Percentiles rank a stretch among this genome's conserved stretches.
phyloP scores from a whole-genome alignment of 2,888 invertebrate species.

The Sesia apiformis region DNA sequence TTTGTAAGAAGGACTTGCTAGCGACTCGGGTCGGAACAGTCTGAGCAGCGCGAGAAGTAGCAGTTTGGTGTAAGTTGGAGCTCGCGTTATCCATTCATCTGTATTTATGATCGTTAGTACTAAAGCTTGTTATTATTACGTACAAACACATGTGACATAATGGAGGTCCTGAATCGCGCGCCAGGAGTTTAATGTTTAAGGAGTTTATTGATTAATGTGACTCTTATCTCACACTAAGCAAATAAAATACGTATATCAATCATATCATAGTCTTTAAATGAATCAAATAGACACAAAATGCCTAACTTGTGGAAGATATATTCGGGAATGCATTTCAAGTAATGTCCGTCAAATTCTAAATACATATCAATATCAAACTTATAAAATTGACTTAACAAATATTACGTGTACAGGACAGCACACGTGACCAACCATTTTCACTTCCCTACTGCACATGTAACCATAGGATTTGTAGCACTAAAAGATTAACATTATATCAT shows the following conservation, averaged over 20 bases:
- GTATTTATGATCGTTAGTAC: too few species aligned
- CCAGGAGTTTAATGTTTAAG: too few species aligned
- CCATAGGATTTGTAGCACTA: slow-evolving; percentile 29
- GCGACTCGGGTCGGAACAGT: too few species aligned
- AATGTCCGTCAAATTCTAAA: slow-evolving; percentile 29
- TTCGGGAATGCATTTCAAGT: slow-evolving; percentile 57
- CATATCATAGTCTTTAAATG: background rate
- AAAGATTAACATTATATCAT: slow-evolving; percentile 14
- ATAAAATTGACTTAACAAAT: slow-evolving; percentile 51
- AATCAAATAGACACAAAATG: slow-evolving; percentile 22
- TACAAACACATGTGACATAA: too few species aligned
- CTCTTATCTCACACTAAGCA: background rate
- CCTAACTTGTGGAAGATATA: slow-evolving; percentile 50
- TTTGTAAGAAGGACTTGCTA: too few species aligned
- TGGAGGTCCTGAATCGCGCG: too few species aligned
- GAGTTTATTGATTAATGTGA: background rate
- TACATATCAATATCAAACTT: slow-evolving; percentile 44
- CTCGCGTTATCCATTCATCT: too few species aligned
- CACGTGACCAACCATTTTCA: slow-evolving; percentile 24
- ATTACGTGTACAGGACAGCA: slow-evolving; percentile 33
- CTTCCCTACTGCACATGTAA: slow-evolving; percentile 26
- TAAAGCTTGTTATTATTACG: too few species aligned
- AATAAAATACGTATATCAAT: background rate
- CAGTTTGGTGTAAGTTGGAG: too few species aligned
- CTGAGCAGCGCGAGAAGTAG: too few species aligned